Base-by-base conservation (phyloP, 2,888 invertebrate genomes). In the Epistrophella euchroma region DNA sequence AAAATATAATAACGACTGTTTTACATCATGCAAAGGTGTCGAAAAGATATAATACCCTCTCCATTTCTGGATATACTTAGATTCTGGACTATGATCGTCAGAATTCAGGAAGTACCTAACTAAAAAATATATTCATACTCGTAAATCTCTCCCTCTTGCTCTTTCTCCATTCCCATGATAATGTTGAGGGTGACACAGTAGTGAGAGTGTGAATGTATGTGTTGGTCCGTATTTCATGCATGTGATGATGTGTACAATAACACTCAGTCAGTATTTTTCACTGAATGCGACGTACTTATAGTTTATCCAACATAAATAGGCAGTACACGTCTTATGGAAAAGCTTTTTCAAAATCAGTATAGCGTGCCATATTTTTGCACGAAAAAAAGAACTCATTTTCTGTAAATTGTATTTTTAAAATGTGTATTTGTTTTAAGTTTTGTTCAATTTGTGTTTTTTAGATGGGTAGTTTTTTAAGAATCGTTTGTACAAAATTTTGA, bases 21-120 rank as follows among this genome's bases (percentile, higher is more conserved):
- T 17, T 17, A 56, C 56, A 32, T n/a, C 56, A 32, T 32, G 28
- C 56, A 56, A 45, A 62, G 37, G 73, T 62, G 73, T 62, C 58
- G 45, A 50, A 62, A 73, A 52, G 17, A 73, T 72, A n/a, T 22
- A 56, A 32, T 55, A 32, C 2, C 35, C 10, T 25, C 9, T 15
- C 28, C n/a, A 28, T 52, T 52, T 19, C 37, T 15, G 13, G 35
- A 35, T 7, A n/a, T n/a, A n/a, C n/a, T 6, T 4, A 25, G 25
- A 11, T 13, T 35, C 43, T 43, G 22, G 32, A 55, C 37, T 68
- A 10, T 22, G 22, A 22, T 50, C 50, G 47, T 11, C 47, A 22
- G 45, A 17, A 45, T 5, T 15, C n/a, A 43, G 43, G 43, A 43
- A n/a, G 43, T 7, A 6, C 15, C n/a, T 43, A 7, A 1, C 9